Evolutionary conservation across 2,797 vertebrate genomes (phyloP), one percentile per base, ranked within the genome.

Genomic region (Euphonia xanthogaster): DNA sequence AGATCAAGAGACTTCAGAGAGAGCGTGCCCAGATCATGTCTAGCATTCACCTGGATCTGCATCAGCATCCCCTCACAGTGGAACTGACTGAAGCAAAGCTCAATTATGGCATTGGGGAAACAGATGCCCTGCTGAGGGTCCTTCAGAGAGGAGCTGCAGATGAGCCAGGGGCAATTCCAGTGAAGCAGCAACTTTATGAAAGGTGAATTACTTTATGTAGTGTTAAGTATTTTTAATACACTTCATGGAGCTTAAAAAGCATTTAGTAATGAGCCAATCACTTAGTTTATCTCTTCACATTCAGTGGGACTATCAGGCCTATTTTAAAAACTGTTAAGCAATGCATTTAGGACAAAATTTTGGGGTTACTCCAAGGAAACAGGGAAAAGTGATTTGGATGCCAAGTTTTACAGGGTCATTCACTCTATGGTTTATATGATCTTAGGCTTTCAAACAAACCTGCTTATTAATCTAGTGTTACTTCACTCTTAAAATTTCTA

Each of bases 31-130:
- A 98, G 85, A 98, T 99, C 84, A 98, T 99, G 98, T 98, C 98
- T 7, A 98, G 98, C 3, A 88, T 99, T 67, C 98, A 96, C 72
- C 97, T 99, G 92, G 98, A 97, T 40, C 80, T 98, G 94, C 99
- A 98, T 42, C 94, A 97, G 42, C 98, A 98, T 7, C 98, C 98
- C 15, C 97, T 99, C 86, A 99, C 98, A 1, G 97, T 99, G 90
- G 99, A 99, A 83, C 98, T 99, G 92, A 97, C 98, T 0, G 99
- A 99, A 97, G 99, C 99, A 24, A 99, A 99, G 93, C 97, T 99
- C 53, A 98, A 98, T 91, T 99, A 98, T 0, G 98, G 99, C 88
- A 98, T 99, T 0, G 99, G 99, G 48, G 98, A 99, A 97, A 99
- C 99, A 0, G 99, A 99, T 0, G 98, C 99, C 0, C 91, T 99